Conservation (phyloP, 2,113 vertebrate species). For the Epinephelus lanceolatus region DNA sequence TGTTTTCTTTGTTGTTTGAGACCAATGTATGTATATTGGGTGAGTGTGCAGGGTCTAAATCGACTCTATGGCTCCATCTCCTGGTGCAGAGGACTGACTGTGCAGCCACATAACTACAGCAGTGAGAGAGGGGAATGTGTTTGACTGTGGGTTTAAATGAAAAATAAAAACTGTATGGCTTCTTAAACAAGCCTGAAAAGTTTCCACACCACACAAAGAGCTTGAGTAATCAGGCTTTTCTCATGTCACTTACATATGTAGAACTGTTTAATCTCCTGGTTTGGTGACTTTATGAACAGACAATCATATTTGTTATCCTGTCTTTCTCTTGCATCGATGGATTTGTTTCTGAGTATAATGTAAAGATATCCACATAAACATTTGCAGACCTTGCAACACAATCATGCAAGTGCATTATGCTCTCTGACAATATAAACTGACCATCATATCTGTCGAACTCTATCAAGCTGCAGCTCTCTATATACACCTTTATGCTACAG, state of each 20-base stretch:
- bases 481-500: conserved; percentile 41
- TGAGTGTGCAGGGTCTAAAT: conserved; percentile 3
- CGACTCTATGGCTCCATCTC: conserved; percentile 66
- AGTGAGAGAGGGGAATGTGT: conserved; percentile 24
- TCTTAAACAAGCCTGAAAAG: conserved; percentile 24
- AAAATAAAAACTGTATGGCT: conserved; percentile 22
- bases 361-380: conserved; percentile 26
- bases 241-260: conserved; percentile 35
- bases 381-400: conserved; percentile 30
- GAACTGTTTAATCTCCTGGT: conserved; percentile 23
- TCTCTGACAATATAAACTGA: conserved; percentile 45
- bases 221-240: conserved; percentile 33
- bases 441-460: conserved; percentile 39
- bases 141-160: conserved; percentile 15
- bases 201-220: conserved; percentile 1
- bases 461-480: conserved; percentile 38
- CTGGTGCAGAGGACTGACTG: conserved; percentile 50
- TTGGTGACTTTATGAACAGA: conserved; percentile 57
- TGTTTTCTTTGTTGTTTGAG: conserved; percentile 15
- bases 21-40: not conserved
- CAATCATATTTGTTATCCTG: conserved; percentile 71
- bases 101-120: conserved; percentile 5
- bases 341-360: conserved; percentile 45
- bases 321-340: conserved; percentile 31
- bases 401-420: conserved; percentile 37